Evolutionary conservation across 2,113 vertebrate species (phyloP).

Genomic region (Aleadryas rufinucha): DNA sequence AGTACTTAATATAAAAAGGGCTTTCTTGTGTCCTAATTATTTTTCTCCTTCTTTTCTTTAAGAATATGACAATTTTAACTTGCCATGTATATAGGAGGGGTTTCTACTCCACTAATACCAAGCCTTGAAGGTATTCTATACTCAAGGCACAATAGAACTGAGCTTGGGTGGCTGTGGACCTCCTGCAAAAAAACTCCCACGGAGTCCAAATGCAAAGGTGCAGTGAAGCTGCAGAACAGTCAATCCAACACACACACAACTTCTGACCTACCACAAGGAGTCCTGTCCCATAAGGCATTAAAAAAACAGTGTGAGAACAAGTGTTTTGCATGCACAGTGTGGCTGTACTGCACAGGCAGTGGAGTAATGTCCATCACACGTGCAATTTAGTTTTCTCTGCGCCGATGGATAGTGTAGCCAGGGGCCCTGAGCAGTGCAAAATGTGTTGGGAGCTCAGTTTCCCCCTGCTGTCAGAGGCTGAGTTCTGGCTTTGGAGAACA

Average conservation of each 20-base stretch:
- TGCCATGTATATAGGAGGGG: background rate
- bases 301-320: background rate
- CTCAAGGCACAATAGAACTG: background rate
- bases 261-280: background rate
- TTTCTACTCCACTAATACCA: background rate
- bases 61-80: background rate
- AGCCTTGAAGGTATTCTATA: background rate
- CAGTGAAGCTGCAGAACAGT: background rate
- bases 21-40: background rate
- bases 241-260: background rate
- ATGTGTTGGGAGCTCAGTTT: background rate
- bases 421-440: background rate
- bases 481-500: background rate
- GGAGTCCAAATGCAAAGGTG: background rate
- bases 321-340: background rate
- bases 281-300: background rate
- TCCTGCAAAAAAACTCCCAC: background rate
- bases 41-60: background rate
- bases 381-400: fast-evolving
- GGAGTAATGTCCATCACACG: background rate
- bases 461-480: background rate
- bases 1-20: background rate
- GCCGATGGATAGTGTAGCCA: background rate
- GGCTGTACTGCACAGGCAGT: background rate
- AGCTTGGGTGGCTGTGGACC: background rate